Percentiles rank a stretch among this genome's conserved stretches.
phyloP scores from a whole-genome alignment of 1,140 invertebrate species.

The Yoshiicerus persimilis region DNA sequence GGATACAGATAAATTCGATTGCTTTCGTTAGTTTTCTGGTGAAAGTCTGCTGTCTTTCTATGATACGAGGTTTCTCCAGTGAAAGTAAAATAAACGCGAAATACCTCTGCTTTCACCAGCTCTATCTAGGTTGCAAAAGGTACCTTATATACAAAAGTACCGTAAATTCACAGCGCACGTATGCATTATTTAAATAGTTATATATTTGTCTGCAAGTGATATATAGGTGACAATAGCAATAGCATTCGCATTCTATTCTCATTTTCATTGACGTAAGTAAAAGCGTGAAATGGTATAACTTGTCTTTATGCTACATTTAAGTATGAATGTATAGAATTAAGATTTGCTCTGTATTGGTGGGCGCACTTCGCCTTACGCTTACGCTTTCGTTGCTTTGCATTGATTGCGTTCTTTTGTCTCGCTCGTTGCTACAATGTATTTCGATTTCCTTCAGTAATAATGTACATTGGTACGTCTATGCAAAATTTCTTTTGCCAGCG shows the following conservation, averaged over 20 bases:
- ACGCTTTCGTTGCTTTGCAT: neutral
- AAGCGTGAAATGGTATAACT: neutral
- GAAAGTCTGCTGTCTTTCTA: neutral
- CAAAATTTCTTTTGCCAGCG: constrained; percentile 32
- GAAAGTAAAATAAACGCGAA: neutral
- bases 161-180: too few species aligned
- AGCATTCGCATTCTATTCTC: too few species aligned
- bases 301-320: too few species aligned
- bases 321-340: neutral
- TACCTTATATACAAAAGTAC: too few species aligned
- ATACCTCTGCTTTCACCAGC: neutral
- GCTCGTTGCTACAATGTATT: neutral
- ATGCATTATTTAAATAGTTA: neutral
- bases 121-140: neutral
- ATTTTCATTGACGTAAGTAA: neutral
- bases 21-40: neutral
- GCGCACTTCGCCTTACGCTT: neutral
- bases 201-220: neutral
- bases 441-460: neutral
- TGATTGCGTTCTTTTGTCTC: neutral
- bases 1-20: neutral
- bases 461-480: neutral
- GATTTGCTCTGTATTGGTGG: neutral
- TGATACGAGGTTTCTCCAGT: too few species aligned
- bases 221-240: too few species aligned